Evolutionary conservation across 2,888 invertebrate species (phyloP).

Genomic region (Synergus japonicus): DNA sequence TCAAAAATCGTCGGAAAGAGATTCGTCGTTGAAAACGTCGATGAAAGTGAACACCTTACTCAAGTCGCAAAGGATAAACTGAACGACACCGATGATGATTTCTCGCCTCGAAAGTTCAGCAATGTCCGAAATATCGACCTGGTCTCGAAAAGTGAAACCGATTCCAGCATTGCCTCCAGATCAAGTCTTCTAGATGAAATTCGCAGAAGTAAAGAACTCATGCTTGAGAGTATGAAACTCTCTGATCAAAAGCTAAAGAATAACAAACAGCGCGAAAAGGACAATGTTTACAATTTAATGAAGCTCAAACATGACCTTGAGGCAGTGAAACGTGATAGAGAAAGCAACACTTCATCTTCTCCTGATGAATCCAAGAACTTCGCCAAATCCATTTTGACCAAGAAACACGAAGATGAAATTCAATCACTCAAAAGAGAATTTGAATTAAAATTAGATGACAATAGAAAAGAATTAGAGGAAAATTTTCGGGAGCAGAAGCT

Average conservation of each 20-base stretch:
- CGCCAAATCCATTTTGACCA: conserved; percentile 63
- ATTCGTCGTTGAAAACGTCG: conserved; percentile 72
- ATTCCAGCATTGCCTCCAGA: conserved; percentile 61
- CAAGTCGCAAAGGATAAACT: conserved; percentile 65
- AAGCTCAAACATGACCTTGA: conserved; percentile 59
- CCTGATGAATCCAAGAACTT: conserved; percentile 77
- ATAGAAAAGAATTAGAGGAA: conserved; percentile 73
- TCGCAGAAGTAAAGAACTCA: conserved; percentile 63
- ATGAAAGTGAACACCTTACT: conserved; percentile 70
- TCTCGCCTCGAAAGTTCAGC: conserved; percentile 63
- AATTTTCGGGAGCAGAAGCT: conserved; percentile 77
- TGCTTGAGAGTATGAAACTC: conserved; percentile 65
- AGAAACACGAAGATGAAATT: conserved; percentile 78
- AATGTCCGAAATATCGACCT: conserved; percentile 72
- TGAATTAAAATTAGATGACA: conserved; percentile 77
- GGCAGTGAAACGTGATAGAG: conserved; percentile 59
- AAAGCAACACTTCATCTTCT: conserved; percentile 1
- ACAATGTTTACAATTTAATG: conserved; percentile 57
- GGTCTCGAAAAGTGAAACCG: conserved; percentile 68
- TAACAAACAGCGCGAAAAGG: conserved; percentile 56
- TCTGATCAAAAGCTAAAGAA: conserved; percentile 46
- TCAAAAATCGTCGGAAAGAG: conserved; percentile 68
- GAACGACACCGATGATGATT: conserved; percentile 59
- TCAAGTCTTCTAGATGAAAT: conserved; percentile 62
- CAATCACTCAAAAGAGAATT: conserved; percentile 80